Conservation (phyloP, 2,888 invertebrate genomes). For the Ferdinandea cuprea region DNA sequence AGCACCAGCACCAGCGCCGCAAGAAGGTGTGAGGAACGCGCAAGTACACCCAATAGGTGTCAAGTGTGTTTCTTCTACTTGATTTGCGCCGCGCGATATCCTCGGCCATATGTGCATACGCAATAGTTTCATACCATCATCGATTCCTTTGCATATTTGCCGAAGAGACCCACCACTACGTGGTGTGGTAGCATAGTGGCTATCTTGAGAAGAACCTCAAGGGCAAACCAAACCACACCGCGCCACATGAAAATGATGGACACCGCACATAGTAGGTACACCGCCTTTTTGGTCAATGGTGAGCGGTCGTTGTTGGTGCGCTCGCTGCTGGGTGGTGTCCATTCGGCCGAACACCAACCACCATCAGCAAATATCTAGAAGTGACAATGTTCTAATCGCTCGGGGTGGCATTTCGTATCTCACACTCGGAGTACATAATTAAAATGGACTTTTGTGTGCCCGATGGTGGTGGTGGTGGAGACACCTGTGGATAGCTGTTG, state of each 20-base stretch:
- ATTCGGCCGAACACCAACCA: conserved; percentile 1
- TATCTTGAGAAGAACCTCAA: conserved; percentile 44
- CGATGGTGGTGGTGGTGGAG: conserved; percentile 12
- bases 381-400: conserved; percentile 65
- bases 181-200: neutral
- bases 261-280: conserved; percentile 27
- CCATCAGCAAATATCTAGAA: conserved; percentile 39
- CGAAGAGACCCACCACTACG: conserved; percentile 44
- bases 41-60: conserved; percentile 38
- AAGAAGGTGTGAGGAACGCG: conserved; percentile 42
- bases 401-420: conserved; percentile 58
- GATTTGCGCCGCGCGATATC: conserved; percentile 7
- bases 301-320: neutral
- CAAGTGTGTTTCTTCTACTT: conserved; percentile 37
- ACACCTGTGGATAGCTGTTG: conserved; percentile 28
- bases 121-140: conserved; percentile 7
- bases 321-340: conserved; percentile 8
- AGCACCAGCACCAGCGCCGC: too few relatives aligned
- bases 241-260: conserved; percentile 50
- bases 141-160: conserved; percentile 13
- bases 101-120: neutral
- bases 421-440: conserved; percentile 52
- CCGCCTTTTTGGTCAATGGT: conserved; percentile 29
- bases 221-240: conserved; percentile 36
- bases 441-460: conserved; percentile 58